Conservation (phyloP, 2,113 vertebrate species). For the Etheostoma spectabile region DNA sequence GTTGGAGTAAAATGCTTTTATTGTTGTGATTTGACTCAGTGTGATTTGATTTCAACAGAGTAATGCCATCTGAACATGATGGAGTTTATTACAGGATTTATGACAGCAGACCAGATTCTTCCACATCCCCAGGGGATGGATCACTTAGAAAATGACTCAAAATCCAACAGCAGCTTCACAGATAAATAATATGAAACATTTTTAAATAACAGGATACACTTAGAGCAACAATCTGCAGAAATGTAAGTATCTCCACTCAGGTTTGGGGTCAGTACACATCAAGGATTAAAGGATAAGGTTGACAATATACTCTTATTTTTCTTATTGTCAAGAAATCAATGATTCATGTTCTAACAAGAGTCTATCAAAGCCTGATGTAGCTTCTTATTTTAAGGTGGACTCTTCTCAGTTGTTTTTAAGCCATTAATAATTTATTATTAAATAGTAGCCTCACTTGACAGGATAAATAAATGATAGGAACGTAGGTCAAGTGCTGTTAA, state of each 20-base stretch:
- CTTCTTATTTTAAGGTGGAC: too few species aligned
- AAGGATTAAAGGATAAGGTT: not conserved
- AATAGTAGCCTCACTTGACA: not conserved
- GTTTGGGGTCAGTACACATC: not conserved
- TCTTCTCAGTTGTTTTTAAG: not conserved
- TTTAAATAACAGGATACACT: not conserved
- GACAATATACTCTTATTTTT: not conserved
- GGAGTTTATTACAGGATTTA: not conserved
- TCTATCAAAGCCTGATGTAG: too few species aligned
- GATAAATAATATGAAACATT: not conserved
- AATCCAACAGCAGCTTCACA: slow-evolving; percentile 15
- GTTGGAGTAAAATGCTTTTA: not conserved
- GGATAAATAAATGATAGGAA: slow-evolving; percentile 3
- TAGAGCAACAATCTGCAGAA: not conserved
- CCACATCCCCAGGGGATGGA: not conserved
- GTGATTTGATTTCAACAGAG: not conserved
- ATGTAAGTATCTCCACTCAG: not conserved
- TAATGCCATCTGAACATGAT: slow-evolving; percentile 10
- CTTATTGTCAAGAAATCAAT: not conserved
- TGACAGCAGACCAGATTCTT: not conserved
- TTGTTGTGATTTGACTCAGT: not conserved
- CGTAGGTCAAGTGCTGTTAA: not conserved
- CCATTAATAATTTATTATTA: not conserved
- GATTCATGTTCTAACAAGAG: too few species aligned
- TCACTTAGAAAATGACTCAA: not conserved